Percentiles rank a stretch among this genome's conserved stretches.
Conservation (phyloP, 1,140 invertebrate species). For the fruit fly (Drosophila melanogaster) region Release_6_plus_ISO1_MT NT_037436.4:13136001-13136500, state of each 20-base stretch:
- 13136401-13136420: background rate
- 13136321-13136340: background rate
- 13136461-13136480: conserved; percentile 23
- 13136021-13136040: no score
- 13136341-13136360: conserved; percentile 6
- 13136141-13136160: background rate
- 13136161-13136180: background rate
- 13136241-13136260: conserved; percentile 3
- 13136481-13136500: conserved; percentile 16
- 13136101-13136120: background rate
- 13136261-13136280: background rate
- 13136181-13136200: background rate
- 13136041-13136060: no score
- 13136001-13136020: no score
- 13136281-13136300: conserved; percentile 2
- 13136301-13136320: background rate
- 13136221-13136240: background rate
- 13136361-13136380: conserved; percentile 34
- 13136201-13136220: conserved; percentile 3
- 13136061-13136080: no score
- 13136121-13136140: background rate
- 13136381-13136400: conserved; percentile 27
- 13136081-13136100: background rate
- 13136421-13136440: background rate
- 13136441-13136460: background rate